Evolutionary conservation across 2,888 invertebrate species (phyloP).

Genomic region (Caradrina kadenii): DNA sequence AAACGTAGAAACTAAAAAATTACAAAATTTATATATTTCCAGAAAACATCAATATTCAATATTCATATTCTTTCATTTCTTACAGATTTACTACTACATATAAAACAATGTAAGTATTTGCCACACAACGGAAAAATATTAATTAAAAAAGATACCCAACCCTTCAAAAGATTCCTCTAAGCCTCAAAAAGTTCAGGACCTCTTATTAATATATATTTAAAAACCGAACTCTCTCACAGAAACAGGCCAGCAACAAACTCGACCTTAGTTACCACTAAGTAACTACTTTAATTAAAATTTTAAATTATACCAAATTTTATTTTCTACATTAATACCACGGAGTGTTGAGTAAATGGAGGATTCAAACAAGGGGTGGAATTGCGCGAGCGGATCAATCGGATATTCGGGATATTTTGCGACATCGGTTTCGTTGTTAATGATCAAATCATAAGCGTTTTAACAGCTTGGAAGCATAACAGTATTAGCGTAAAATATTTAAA

Average conservation of each 20-base stretch:
- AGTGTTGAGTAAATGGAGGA: constrained; percentile 29
- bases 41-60: no score
- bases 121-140: no score
- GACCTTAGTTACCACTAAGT: constrained; percentile 41
- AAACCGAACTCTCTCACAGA: neutral
- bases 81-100: no score
- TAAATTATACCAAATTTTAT: constrained; percentile 48
- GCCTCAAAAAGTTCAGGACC: constrained; percentile 6
- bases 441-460: neutral
- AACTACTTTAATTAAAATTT: constrained; percentile 59
- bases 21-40: no score
- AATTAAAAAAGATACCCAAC: neutral
- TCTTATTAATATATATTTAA: neutral
- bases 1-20: no score
- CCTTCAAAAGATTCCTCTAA: neutral
- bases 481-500: neutral
- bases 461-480: neutral
- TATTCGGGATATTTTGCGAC: neutral
- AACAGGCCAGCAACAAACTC: constrained; percentile 10
- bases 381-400: neutral
- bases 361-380: fast-evolving
- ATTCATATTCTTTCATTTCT: no score
- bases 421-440: neutral
- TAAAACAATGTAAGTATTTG: neutral
- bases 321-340: constrained; percentile 30